Percentiles rank a stretch among this genome's conserved stretches.
Conservation (phyloP, 2,797 vertebrate genomes). For the Galago senegalensis region DNA sequence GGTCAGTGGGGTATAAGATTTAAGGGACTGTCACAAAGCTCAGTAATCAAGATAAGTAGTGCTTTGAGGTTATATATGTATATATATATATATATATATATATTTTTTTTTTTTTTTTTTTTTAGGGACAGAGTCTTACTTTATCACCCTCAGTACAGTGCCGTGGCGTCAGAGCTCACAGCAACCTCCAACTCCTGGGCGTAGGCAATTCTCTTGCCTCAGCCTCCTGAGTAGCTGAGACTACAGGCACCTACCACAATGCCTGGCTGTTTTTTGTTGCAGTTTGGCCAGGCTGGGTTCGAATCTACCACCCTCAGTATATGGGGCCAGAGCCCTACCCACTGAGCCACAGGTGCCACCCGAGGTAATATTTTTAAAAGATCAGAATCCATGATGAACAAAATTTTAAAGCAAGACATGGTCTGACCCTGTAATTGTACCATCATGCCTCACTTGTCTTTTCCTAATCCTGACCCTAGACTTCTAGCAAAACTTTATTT, state of each 20-base stretch:
- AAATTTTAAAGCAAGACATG: background rate
- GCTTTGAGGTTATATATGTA: background rate
- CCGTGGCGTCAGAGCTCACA: too few species aligned
- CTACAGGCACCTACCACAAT: background rate
- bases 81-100: too few species aligned
- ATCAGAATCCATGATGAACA: background rate
- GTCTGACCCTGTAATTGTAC: accelerated
- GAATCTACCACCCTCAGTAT: too few species aligned
- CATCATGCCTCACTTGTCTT: too few species aligned
- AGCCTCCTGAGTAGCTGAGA: too few species aligned
- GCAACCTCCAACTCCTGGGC: too few species aligned
- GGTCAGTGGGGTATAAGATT: background rate
- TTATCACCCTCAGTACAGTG: background rate
- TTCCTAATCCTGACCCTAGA: background rate
- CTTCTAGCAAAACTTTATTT: background rate
- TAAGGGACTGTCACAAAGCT: background rate
- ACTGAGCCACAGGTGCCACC: too few species aligned
- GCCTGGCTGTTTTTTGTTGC: background rate
- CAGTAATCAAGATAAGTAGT: background rate
- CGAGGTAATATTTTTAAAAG: background rate
- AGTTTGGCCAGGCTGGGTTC: background rate
- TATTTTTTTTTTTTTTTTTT: background rate
- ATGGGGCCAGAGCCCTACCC: too few species aligned
- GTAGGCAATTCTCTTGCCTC: too few species aligned
- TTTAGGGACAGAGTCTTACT: background rate